phyloP scores from a whole-genome alignment of 2,888 invertebrate genomes.

The Neria commutata region DNA sequence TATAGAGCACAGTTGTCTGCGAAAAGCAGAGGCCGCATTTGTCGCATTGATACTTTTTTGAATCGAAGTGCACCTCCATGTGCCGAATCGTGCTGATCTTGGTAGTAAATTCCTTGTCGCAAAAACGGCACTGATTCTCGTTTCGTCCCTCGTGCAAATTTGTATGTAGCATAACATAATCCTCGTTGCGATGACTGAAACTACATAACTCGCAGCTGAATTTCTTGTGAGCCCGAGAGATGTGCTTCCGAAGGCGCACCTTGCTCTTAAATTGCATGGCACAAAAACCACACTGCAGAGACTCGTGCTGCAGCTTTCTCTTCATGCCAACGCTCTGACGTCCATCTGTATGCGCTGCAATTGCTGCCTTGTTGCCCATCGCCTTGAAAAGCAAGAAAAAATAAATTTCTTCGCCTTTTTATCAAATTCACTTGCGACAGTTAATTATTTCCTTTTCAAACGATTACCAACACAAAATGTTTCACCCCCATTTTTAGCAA shows the following conservation, averaged over 20 bases:
- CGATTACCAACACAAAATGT: too few relatives aligned
- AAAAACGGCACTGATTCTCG: constrained; percentile 54
- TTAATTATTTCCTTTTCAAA: too few relatives aligned
- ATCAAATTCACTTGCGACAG: too few relatives aligned
- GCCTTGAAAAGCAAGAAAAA: too few relatives aligned
- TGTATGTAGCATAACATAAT: constrained; percentile 55
- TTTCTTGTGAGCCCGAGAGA: constrained; percentile 36
- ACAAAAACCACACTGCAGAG: constrained; percentile 35
- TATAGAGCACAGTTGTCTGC: constrained; percentile 51
- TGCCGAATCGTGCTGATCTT: constrained; percentile 54
- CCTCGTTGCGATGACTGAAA: constrained; percentile 44
- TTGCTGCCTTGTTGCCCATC: too few relatives aligned
- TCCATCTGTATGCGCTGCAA: not conserved
- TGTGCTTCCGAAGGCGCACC: constrained; percentile 32
- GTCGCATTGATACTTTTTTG: constrained; percentile 57
- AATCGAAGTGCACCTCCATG: constrained; percentile 56
- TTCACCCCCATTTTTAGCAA: too few relatives aligned
- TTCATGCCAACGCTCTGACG: not conserved
- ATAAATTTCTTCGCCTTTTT: too few relatives aligned
- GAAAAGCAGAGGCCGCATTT: constrained; percentile 57
- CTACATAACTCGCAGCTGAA: constrained; percentile 34
- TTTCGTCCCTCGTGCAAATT: constrained; percentile 56
- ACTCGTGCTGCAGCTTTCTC: not conserved
- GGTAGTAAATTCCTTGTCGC: constrained; percentile 49
- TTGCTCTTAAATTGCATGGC: constrained; percentile 35